A percentile compares a stretch with the other conserved stretches of the same genome.
phyloP scores from a whole-genome alignment of 2,888 invertebrate genomes.

The Hypselothyrea guttata region DNA sequence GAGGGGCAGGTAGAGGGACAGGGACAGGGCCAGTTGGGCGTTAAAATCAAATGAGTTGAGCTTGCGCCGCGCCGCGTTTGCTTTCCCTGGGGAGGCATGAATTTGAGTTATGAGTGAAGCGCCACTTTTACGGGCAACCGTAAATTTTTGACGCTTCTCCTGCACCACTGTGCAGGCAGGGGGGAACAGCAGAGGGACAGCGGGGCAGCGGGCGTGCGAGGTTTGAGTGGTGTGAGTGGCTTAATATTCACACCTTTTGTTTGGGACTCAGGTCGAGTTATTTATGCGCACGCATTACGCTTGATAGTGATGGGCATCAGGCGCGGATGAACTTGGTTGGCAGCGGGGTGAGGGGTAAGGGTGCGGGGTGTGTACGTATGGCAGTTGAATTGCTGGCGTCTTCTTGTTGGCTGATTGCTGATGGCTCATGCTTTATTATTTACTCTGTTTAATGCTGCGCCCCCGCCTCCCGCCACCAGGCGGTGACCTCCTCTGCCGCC shows the following conservation, averaged over 20 bases:
- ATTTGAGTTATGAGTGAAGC: constrained; percentile 73
- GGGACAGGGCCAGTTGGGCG: constrained; percentile 12
- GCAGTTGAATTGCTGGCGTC: constrained; percentile 27
- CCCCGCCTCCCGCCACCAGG: not conserved
- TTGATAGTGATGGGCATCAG: constrained; percentile 58
- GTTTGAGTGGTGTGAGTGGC: constrained; percentile 24
- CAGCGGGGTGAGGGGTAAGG: too few relatives aligned
- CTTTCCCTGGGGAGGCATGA: constrained; percentile 69
- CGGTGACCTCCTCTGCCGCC: too few relatives aligned
- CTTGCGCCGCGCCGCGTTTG: constrained; percentile 36
- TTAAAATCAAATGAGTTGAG: constrained; percentile 69
- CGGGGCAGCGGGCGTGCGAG: not conserved
- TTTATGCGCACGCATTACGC: constrained; percentile 71
- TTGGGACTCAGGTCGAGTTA: constrained; percentile 53
- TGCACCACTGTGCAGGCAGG: not conserved
- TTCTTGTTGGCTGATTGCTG: constrained; percentile 63
- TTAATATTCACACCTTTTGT: constrained; percentile 76
- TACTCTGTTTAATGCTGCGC: constrained; percentile 47
- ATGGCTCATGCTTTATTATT: constrained; percentile 76
- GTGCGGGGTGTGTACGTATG: not conserved
- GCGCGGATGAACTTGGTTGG: not conserved
- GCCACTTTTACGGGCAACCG: constrained; percentile 68
- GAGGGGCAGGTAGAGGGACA: too few relatives aligned
- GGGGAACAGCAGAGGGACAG: accelerated
- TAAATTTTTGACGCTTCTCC: constrained; percentile 59